Evolutionary conservation across 2,888 invertebrate species (phyloP).

Genomic region (Epistrophe eligans): DNA sequence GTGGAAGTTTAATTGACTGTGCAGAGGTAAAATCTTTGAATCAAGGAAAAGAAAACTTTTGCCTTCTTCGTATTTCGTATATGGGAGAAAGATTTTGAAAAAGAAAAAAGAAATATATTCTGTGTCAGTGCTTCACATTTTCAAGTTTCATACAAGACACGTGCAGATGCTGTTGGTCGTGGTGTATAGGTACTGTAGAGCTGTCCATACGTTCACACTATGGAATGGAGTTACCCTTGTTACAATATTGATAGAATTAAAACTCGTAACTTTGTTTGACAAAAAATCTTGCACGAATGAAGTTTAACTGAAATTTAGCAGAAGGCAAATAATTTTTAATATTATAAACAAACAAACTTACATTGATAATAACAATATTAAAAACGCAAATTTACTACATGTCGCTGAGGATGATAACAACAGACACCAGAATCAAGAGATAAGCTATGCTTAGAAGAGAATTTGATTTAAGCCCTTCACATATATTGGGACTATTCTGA

Average conservation of each 20-base stretch:
- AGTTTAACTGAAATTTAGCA: no score
- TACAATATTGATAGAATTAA: background rate
- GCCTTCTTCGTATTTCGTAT: constrained; percentile 18
- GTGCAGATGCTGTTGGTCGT: constrained; percentile 52
- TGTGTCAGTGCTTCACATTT: constrained; percentile 20
- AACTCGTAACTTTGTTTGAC: background rate
- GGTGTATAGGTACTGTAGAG: background rate
- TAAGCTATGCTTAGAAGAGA: no score
- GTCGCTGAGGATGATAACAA: no score
- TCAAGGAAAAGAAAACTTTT: constrained; percentile 70
- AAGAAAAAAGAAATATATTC: constrained; percentile 3
- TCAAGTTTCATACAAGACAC: constrained; percentile 54
- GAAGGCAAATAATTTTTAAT: no score
- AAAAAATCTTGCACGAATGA: no score
- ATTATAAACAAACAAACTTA: no score
- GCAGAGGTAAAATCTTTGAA: constrained; percentile 73
- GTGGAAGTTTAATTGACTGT: constrained; percentile 75
- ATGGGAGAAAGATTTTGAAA: constrained; percentile 18
- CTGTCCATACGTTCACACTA: constrained; percentile 33
- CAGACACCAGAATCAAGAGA: no score
- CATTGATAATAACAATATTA: no score
- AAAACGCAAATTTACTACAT: no score
- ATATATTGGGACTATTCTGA: no score
- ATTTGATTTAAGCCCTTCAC: no score
- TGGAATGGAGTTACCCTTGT: background rate